Evolutionary conservation across 1,140 invertebrate genomes (phyloP).

Genomic region (Triops longicaudatus): DNA sequence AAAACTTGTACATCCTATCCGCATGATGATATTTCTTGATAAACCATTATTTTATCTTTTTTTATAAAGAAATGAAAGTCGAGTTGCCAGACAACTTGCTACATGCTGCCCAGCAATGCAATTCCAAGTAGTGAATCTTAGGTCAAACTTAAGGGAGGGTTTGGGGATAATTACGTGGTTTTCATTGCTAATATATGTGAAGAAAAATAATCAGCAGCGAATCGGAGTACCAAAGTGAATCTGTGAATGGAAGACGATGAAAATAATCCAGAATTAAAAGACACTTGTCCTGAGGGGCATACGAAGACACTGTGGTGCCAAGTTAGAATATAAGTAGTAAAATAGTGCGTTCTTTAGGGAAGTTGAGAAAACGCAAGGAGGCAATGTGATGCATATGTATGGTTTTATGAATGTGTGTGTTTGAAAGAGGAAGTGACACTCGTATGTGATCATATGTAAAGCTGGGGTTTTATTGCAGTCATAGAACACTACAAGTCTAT

Average conservation of each 20-base stretch:
- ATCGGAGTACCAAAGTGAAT: neutral
- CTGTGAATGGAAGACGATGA: neutral
- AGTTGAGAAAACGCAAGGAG: too few relatives aligned
- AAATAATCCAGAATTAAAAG: neutral
- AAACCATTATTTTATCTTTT: neutral
- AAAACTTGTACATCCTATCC: neutral
- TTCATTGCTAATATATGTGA: neutral
- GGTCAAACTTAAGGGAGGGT: neutral
- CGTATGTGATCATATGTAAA: neutral
- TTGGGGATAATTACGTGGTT: neutral
- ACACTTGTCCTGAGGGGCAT: neutral
- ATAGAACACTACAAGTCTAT: conserved; percentile 7
- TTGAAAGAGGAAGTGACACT: neutral
- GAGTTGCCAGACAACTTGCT: neutral
- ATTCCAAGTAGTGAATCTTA: neutral
- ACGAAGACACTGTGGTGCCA: neutral
- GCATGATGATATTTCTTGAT: neutral
- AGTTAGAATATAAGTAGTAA: neutral
- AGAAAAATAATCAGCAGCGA: neutral
- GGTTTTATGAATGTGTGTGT: neutral
- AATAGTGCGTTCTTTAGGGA: too few relatives aligned
- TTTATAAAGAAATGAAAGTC: neutral
- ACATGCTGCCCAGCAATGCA: neutral
- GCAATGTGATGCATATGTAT: neutral
- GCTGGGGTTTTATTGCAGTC: conserved; percentile 1